phyloP scores from a whole-genome alignment of 2,797 vertebrate species.

The Cuculus canorus region DNA sequence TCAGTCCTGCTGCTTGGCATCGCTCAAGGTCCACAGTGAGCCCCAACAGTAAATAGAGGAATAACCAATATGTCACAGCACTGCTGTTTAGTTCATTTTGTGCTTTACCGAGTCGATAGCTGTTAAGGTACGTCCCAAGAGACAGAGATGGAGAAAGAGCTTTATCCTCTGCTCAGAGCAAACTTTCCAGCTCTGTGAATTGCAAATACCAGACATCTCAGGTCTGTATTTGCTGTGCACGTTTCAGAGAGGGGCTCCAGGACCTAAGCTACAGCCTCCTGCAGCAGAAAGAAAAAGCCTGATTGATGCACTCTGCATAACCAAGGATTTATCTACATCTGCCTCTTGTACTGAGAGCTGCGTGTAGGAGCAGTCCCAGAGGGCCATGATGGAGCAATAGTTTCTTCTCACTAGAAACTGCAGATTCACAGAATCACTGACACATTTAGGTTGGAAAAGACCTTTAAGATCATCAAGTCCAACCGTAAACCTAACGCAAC shows the following conservation, averaged over 20 bases:
- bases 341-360: neutral
- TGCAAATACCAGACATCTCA: neutral
- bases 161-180: neutral
- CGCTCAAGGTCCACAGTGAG: neutral
- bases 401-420: neutral
- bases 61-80: neutral
- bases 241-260: neutral
- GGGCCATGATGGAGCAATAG: neutral
- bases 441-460: too few species aligned
- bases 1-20: neutral
- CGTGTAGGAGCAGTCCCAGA: rapidly evolving
- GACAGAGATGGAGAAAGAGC: neutral
- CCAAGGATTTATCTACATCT: neutral
- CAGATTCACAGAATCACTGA: neutral
- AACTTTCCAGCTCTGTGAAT: neutral
- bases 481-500: too few species aligned
- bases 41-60: neutral
- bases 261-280: neutral
- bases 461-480: too few species aligned
- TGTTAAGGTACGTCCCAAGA: neutral
- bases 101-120: neutral
- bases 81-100: neutral
- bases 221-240: neutral
- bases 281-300: neutral
- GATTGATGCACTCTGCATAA: neutral